phyloP scores from a whole-genome alignment of 2,888 invertebrate species.

The Glyphotaelius pellucidus region DNA sequence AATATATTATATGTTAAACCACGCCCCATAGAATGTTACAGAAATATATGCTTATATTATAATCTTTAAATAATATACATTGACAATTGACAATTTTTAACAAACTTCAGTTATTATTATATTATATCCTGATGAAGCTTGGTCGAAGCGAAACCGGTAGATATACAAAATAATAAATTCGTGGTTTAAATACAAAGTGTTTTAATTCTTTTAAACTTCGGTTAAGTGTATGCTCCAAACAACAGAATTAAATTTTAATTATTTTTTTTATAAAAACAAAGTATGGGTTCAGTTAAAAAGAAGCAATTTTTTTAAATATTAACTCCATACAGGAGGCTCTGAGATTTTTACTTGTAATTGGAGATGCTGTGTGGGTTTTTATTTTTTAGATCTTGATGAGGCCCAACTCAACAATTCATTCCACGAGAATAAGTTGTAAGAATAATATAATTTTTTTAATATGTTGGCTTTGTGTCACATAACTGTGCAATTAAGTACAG shows the following conservation, averaged over 20 bases:
- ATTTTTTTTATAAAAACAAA: not conserved
- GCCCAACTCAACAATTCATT: not conserved
- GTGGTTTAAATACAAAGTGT: no score
- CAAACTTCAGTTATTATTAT: not conserved
- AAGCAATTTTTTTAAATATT: not conserved
- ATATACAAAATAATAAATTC: no score
- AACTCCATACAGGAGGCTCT: no score
- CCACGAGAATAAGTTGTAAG: no score
- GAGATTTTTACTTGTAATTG: not conserved
- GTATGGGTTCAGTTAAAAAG: not conserved
- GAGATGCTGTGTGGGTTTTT: not conserved
- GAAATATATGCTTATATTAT: slow-evolving; percentile 1
- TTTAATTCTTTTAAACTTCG: no score
- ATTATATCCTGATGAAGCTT: no score
- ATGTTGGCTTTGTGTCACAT: not conserved
- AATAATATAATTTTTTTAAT: no score
- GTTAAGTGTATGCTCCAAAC: no score
- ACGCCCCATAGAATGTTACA: slow-evolving; percentile 1
- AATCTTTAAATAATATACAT: not conserved
- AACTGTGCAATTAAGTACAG: not conserved
- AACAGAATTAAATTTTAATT: no score
- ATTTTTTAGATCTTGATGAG: not conserved
- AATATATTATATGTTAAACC: slow-evolving; percentile 26
- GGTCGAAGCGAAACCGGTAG: no score
- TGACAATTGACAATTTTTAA: not conserved